Evolutionary conservation across 1,140 invertebrate genomes (phyloP), one percentile per base, ranked within the genome.

Genomic region (Leguminivora glycinivorella): DNA sequence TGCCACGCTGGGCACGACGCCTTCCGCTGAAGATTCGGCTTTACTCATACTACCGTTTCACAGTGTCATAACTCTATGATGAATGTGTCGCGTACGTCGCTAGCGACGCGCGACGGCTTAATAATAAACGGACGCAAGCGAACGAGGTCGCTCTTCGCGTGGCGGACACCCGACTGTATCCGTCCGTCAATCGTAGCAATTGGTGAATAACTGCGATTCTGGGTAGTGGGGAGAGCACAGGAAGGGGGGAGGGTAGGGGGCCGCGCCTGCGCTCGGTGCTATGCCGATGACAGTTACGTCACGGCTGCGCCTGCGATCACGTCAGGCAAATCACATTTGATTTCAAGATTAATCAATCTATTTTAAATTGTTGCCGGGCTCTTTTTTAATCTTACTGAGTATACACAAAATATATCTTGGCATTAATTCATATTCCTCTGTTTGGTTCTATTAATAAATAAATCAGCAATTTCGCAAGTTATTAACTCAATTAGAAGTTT

Each of bases 31-130:
- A 72, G 70, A 78, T 75, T 87, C 82, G 81, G 81, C 78, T 84
- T 86, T 92, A 81, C 76, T 92, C 84, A 92, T 89, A 75, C 74
- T 91, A 84, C 88, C 81, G 85, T 85, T 82, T 90, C 84, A 91
- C 87, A 84, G 81, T 81, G 83, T 85, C 89, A 91, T 91, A 80
- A 80, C 88, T 82, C 81, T 80, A 75, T 78, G 80, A 89, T 78
- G 80, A 89, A 77, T 81, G 76, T 78, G 83, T 82, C 84, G 83
- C 85, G 82, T 82, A 85, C 82, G 85, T 78, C 83, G 81, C 80
- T 80, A 69, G 76, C 84, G 84, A 83, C 83, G 83, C 85, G 82
- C 84, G 80, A 83, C 84, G 83, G 71, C 72, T 47, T 76, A 83
- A 81, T 84, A 83, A 80, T 73, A 70, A 75, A 82, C 77, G 72